Percentiles rank a stretch among this genome's conserved stretches.
Conservation (phyloP, 2,113 vertebrate genomes). For the Ceyx cyanopectus region DNA sequence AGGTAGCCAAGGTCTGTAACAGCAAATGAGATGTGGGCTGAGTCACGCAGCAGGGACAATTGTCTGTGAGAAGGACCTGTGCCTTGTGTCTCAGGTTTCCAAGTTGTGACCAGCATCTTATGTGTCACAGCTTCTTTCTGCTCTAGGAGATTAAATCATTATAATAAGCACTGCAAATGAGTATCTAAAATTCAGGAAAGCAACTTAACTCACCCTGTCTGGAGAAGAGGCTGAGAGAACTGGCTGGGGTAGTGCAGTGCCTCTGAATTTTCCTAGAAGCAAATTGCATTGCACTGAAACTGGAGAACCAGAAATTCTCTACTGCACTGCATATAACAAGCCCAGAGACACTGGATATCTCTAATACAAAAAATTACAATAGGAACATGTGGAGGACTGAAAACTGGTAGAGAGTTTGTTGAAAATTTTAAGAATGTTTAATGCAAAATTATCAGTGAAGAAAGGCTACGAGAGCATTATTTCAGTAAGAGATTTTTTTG, state of each 20-base stretch:
- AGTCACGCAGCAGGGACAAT: background rate
- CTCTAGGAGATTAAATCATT: background rate
- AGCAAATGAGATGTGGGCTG: background rate
- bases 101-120: background rate
- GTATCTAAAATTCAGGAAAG: background rate
- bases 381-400: background rate
- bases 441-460: background rate
- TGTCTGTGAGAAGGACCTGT: background rate
- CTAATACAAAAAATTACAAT: background rate
- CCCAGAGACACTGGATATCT: background rate
- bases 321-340: background rate
- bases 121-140: background rate
- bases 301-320: conserved; percentile 15
- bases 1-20: background rate
- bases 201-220: background rate
- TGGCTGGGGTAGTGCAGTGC: background rate
- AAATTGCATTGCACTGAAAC: background rate
- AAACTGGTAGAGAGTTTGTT: background rate
- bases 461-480: background rate
- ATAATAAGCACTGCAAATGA: background rate
- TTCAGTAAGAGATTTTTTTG: background rate
- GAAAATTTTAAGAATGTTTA: background rate
- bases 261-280: conserved; percentile 7
- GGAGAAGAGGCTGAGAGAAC: background rate
- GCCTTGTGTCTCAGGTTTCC: background rate